phyloP scores from a whole-genome alignment of 2,113 vertebrate species.

The Cephalopholis sonnerati region DNA sequence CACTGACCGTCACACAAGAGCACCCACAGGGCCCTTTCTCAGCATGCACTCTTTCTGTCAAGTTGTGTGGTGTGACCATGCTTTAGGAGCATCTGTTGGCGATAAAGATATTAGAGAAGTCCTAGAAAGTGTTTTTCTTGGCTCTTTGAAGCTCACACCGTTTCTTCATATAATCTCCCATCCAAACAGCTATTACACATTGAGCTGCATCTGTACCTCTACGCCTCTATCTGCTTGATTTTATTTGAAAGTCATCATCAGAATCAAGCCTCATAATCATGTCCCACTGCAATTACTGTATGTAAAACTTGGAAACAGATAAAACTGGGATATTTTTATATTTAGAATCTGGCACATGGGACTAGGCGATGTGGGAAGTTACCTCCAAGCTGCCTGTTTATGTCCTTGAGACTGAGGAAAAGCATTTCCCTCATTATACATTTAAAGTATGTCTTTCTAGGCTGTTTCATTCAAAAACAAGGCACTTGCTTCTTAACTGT shows the following conservation, averaged over 20 bases:
- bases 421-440: neutral
- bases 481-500: neutral
- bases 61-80: neutral
- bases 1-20: conserved; percentile 33
- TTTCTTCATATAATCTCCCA: neutral
- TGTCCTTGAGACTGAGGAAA: neutral
- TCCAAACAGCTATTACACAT: neutral
- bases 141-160: neutral
- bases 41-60: conserved; percentile 14
- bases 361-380: neutral
- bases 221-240: neutral
- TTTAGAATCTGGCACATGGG: neutral
- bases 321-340: neutral
- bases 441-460: neutral
- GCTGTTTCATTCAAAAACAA: neutral
- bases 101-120: conserved; percentile 7
- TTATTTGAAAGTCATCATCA: neutral
- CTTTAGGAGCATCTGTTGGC: conserved; percentile 27
- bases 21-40: conserved; percentile 10
- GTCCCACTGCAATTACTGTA: neutral
- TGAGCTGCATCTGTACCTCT: neutral
- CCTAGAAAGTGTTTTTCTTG: neutral
- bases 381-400: neutral
- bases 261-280: neutral
- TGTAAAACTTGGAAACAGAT: neutral